Percentiles rank a stretch among this genome's conserved stretches.
Evolutionary conservation across 1,140 invertebrate genomes (phyloP).

Genomic region (Meloidogyne hapla): DNA sequence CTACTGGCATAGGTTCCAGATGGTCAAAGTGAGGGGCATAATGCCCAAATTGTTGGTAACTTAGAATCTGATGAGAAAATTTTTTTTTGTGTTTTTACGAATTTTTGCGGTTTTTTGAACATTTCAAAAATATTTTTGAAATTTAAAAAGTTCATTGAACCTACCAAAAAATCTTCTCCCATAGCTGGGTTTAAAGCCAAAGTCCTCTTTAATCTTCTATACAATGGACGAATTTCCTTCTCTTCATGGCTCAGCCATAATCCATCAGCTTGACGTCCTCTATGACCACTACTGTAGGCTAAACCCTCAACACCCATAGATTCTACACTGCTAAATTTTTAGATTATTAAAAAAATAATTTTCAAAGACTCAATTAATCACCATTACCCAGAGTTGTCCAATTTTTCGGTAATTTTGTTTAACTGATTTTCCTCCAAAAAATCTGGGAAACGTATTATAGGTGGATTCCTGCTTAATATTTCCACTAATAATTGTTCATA

Average conservation of each 20-base stretch:
- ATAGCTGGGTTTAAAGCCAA: conserved; percentile 46
- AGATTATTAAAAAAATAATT: not conserved
- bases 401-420: conserved; percentile 28
- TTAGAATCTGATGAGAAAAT: too few species aligned
- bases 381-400: conserved; percentile 43
- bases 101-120: too few species aligned
- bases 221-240: conserved; percentile 29
- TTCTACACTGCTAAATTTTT: conserved; percentile 43
- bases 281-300: conserved; percentile 38
- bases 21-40: conserved; percentile 51
- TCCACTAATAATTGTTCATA: conserved; percentile 38
- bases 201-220: conserved; percentile 25
- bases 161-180: conserved; percentile 51
- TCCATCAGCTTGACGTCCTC: conserved; percentile 45
- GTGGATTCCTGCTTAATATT: conserved; percentile 34
- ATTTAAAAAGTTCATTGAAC: not conserved
- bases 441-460: conserved; percentile 36
- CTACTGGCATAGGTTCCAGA: conserved; percentile 40
- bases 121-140: conserved; percentile 14
- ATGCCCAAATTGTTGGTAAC: conserved; percentile 40
- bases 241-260: conserved; percentile 44
- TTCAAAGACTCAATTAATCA: too few species aligned
- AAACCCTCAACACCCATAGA: conserved; percentile 43
- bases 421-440: conserved; percentile 36
- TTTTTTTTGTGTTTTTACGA: too few species aligned